Base-by-base conservation (phyloP, 2,888 invertebrate genomes). In the Phyto melanocephala region DNA sequence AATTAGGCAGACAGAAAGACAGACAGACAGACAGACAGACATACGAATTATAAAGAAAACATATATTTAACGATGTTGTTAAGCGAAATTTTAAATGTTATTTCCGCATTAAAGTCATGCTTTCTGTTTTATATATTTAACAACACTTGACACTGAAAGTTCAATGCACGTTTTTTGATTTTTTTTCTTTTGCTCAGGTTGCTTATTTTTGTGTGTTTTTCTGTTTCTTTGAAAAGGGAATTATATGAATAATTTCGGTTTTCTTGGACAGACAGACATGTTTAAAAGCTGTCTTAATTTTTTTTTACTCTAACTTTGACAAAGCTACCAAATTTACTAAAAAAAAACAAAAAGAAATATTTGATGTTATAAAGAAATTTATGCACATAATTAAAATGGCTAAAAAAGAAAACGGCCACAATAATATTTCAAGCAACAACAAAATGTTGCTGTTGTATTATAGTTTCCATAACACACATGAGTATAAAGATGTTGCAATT, bases 81-180 rank as follows among this genome's bases (percentile, higher is more conserved):
- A 58, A 60, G 56, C 22, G 65, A 75, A 75, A 75, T 15, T 52
- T 76, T 76, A 22, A 13, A 68, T 68, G 60, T 24, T 8, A 24
- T 67, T 79, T 79, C 72, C 79, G 72, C 72, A 72, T 72, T 72
- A 50, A 72, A 79, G 56, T 79, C 78, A 79, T 71, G 63, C 50
- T 50, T 40, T 47, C 17, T 22, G 40, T 67, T 60, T 60, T 40
- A 33, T n/a, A n/a, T 50, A 58, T 72, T 65, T 42, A 65, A 50
- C 58, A 72, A 67, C 71, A 65, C 42, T 72, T 79, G 72, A 72
- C 72, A 67, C 52, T 72, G 52, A 72, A 77, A 60, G 72, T 79
- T 72, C 72, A 72, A 60, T 72, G 79, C 60, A 79, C 79, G 79
- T 67, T 79, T 72, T 58, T 33, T 7, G 6, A 17, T 47, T 45